These are phyloP conservation scores for Felis chaus DNA, from an alignment of 2,113 vertebrate species.

Conservation along the genomic window DNA sequence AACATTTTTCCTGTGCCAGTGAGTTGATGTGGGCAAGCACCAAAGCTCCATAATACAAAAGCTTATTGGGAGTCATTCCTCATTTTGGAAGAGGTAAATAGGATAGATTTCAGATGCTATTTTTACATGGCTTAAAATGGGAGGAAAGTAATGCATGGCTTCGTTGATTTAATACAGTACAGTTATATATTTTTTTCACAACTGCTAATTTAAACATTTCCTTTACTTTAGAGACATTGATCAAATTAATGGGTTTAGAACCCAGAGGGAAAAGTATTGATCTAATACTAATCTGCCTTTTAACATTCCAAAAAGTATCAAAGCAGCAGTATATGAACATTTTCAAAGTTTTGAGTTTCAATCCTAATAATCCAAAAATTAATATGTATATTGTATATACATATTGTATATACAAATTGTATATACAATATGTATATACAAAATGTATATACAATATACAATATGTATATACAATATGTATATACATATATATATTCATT, in stretches of 20 bases:
- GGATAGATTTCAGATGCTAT: neutral
- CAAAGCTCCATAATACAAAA: neutral
- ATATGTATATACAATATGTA: neutral
- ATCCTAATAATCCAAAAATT: neutral
- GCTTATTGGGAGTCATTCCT: neutral
- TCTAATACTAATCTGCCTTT: neutral
- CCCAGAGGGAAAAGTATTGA: neutral
- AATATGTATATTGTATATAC: neutral
- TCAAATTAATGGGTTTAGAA: neutral
- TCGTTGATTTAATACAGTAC: neutral
- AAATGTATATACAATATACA: neutral
- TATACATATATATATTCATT: neutral
- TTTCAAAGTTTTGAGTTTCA: neutral
- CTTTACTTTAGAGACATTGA: neutral
- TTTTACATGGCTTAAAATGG: neutral
- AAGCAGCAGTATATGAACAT: neutral
- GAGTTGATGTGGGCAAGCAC: neutral
- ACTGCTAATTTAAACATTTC: neutral
- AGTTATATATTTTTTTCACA: neutral
- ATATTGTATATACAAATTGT: too few species aligned
- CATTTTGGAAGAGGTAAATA: neutral
- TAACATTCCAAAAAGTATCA: neutral
- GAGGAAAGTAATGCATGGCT: neutral
- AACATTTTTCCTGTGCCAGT: neutral
- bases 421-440: too few species aligned